Evolutionary conservation across 2,888 invertebrate genomes (phyloP).

Genomic region (Diploptera punctata): DNA sequence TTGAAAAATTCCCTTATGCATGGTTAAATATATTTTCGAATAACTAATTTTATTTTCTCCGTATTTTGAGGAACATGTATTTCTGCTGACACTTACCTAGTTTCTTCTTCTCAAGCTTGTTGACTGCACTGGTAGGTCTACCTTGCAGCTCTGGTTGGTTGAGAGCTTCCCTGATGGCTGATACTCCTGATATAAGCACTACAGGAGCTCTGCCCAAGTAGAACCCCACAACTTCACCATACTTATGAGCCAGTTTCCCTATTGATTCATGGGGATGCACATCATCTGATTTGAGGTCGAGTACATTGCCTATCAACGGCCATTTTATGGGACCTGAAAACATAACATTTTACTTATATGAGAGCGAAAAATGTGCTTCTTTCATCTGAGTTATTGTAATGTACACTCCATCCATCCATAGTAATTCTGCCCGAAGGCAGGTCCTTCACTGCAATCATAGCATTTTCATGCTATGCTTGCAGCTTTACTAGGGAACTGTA

Average conservation of each 20-base stretch:
- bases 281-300: not conserved
- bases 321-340: not conserved
- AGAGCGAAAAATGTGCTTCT: not conserved
- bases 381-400: not conserved
- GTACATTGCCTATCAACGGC: not conserved
- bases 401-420: too few species aligned
- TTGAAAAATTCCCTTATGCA: too few species aligned
- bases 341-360: not conserved
- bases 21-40: too few species aligned
- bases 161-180: slow-evolving; percentile 22
- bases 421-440: too few species aligned
- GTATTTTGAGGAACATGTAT: too few species aligned
- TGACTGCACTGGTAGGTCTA: slow-evolving; percentile 8
- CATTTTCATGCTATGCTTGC: too few species aligned
- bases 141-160: slow-evolving; percentile 18
- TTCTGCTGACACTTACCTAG: not conserved
- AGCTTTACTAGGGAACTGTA: too few species aligned
- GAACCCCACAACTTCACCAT: not conserved
- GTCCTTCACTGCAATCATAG: too few species aligned
- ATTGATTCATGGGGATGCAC: not conserved
- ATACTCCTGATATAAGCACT: slow-evolving; percentile 11
- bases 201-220: not conserved
- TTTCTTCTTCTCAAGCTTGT: not conserved
- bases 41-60: too few species aligned
- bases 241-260: not conserved